These are phyloP conservation scores for Phrynosoma platyrhinos DNA, from an alignment of 2,113 vertebrate species.

Conservation along the genomic window DNA sequence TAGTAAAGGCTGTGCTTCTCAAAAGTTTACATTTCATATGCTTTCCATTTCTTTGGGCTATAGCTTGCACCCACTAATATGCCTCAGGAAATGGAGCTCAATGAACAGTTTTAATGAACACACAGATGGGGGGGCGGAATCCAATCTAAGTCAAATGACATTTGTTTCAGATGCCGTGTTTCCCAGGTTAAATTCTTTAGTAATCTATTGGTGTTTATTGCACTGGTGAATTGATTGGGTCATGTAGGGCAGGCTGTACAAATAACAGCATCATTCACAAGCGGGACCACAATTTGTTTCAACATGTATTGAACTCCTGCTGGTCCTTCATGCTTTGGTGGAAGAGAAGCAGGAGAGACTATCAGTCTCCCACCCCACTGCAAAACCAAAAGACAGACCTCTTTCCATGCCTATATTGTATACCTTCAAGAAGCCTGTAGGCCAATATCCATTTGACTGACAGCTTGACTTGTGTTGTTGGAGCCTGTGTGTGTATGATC, in stretches of 20 bases:
- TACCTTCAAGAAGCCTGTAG: slow-evolving; percentile 78
- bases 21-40: slow-evolving; percentile 43
- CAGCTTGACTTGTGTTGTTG: slow-evolving; percentile 81
- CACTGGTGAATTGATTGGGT: slow-evolving; percentile 72
- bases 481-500: slow-evolving; percentile 82
- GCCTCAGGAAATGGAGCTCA: slow-evolving; percentile 64
- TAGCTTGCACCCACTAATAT: slow-evolving; percentile 23
- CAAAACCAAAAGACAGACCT: slow-evolving; percentile 34
- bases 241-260: slow-evolving; percentile 74
- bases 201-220: slow-evolving; percentile 69
- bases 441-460: slow-evolving; percentile 82
- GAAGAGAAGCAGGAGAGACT: slow-evolving; percentile 67
- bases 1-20: slow-evolving; percentile 27
- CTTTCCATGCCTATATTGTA: slow-evolving; percentile 71
- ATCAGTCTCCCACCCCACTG: slow-evolving; percentile 15
- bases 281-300: slow-evolving; percentile 73
- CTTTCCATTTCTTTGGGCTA: slow-evolving; percentile 29
- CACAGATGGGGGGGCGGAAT: slow-evolving; percentile 54
- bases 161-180: slow-evolving; percentile 71
- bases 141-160: slow-evolving; percentile 74
- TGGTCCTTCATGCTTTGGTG: slow-evolving; percentile 61
- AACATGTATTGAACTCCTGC: slow-evolving; percentile 68
- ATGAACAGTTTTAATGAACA: slow-evolving; percentile 74
- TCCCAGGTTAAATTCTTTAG: slow-evolving; percentile 72
- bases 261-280: slow-evolving; percentile 77